Evolutionary conservation across 2,888 invertebrate species (phyloP).

Genomic region (Dryobotodes eremita): DNA sequence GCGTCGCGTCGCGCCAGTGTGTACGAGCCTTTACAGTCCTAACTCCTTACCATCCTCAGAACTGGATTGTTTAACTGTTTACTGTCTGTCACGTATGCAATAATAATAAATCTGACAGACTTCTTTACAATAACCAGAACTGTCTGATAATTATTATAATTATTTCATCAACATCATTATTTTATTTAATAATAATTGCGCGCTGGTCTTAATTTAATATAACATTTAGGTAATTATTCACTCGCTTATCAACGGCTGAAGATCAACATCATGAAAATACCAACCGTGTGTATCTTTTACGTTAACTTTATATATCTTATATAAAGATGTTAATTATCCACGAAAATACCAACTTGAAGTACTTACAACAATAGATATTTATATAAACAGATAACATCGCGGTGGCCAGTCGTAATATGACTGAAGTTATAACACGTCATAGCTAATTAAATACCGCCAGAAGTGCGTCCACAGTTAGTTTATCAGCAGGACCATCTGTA

Average conservation of each 20-base stretch:
- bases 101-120: constrained; percentile 6
- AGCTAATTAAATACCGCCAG: constrained; percentile 39
- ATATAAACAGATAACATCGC: constrained; percentile 21
- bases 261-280: constrained; percentile 37
- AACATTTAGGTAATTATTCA: constrained; percentile 48
- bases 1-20: no score
- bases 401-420: constrained; percentile 5
- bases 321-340: constrained; percentile 11
- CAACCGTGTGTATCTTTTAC: constrained; percentile 21
- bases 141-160: constrained; percentile 26
- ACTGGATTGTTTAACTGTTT: not conserved
- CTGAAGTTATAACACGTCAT: constrained; percentile 24
- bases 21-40: not conserved
- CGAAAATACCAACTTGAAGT: constrained; percentile 24
- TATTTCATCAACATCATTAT: constrained; percentile 34
- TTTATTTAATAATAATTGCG: constrained; percentile 27
- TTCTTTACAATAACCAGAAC: constrained; percentile 29
- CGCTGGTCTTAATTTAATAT: constrained; percentile 27
- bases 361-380: constrained; percentile 24
- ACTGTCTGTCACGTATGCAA: not conserved
- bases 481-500: constrained; percentile 51
- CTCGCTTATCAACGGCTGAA: constrained; percentile 41
- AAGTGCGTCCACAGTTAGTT: constrained; percentile 21
- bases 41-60: not conserved
- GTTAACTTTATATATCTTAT: constrained; percentile 5